Evolutionary conservation across 2,113 vertebrate species (phyloP), one percentile per base, ranked within the genome.

Genomic region (Phylloscopus trochiloides): DNA sequence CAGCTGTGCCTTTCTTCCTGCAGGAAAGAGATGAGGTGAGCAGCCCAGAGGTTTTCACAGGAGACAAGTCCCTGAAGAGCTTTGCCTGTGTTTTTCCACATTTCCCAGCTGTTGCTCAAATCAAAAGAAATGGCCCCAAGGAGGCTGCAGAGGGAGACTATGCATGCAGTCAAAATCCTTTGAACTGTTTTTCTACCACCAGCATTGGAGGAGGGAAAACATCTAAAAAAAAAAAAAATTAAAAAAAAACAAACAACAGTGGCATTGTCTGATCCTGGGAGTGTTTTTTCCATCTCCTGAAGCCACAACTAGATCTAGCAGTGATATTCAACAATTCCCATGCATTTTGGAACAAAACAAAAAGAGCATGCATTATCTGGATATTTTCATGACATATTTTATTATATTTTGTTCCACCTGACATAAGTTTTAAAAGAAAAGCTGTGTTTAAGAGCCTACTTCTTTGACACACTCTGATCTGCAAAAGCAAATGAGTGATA

Each of bases 81-180:
- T 4, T 79, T 96, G 48, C 97, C 96, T 4, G 98, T 97, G 8
- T 86, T 91, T 71, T 88, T 98, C 97, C 98, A 98, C 19, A 58
- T 78, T 68, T 97, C 96, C 81, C 98, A 92, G 79, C 94, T 97
- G 76, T 96, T 92, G 73, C 94, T 97, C 77, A 99, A 79, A 90
- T 99, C 98, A 5, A 98, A 92, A 62, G 96, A 98, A 12, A 99
- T 95, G 1, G 98, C 98, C 16, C 97, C 98, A 0, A 99, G 96
- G 72, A 99, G 96, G 70, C 98, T 98, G 82, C 98, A 92, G 68
- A 98, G 92, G 28, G 98, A 99, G 28, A 99, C 72, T 7, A 96
- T 3, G 76, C 98, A 99, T 7, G 98, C 98, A 0, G 90, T 88
- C 93, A 98, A 83, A 87, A 99, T 98, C 52, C 98, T 97, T 13